A percentile compares a stretch with the other conserved stretches of the same genome.
Evolutionary conservation across 1,140 invertebrate species (phyloP).

Genomic region (Microplitis demolitor): DNA sequence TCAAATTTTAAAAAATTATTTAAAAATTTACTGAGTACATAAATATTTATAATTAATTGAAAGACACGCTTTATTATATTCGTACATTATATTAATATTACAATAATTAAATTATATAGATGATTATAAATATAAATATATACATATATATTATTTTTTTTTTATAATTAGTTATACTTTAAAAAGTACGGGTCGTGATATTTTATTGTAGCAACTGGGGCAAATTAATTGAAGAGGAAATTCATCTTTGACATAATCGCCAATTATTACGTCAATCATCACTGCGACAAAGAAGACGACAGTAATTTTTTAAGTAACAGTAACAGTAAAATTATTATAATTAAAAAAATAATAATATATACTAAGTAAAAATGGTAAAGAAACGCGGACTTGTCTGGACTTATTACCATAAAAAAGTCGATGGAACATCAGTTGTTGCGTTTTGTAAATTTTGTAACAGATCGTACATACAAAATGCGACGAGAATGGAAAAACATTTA

Average conservation of each 20-base stretch:
- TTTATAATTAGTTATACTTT: slow-evolving; percentile 7
- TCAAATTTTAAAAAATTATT: not conserved
- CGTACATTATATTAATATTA: not conserved
- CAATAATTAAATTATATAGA: not conserved
- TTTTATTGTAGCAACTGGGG: slow-evolving; percentile 27
- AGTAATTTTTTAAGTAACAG: too few species aligned
- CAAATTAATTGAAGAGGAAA: slow-evolving; percentile 8
- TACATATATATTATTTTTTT: not conserved
- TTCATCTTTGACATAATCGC: not conserved
- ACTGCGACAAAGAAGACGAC: not conserved
- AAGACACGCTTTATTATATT: slow-evolving; percentile 26
- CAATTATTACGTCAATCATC: not conserved
- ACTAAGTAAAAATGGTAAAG: slow-evolving; percentile 44
- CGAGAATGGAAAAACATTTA: slow-evolving; percentile 50
- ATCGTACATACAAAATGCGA: slow-evolving; percentile 53
- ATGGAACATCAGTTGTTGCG: slow-evolving; percentile 47
- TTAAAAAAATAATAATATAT: too few species aligned
- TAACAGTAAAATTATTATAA: not conserved
- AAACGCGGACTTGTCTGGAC: slow-evolving; percentile 52
- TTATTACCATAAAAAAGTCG: slow-evolving; percentile 51
- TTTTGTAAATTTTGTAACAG: slow-evolving; percentile 53
- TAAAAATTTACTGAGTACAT: not conserved
- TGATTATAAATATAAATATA: not conserved
- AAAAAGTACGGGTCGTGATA: slow-evolving; percentile 29
- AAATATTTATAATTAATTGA: slow-evolving; percentile 2